Evolutionary conservation across 2,113 vertebrate species (phyloP).

Genomic region (Lathamus discolor): DNA sequence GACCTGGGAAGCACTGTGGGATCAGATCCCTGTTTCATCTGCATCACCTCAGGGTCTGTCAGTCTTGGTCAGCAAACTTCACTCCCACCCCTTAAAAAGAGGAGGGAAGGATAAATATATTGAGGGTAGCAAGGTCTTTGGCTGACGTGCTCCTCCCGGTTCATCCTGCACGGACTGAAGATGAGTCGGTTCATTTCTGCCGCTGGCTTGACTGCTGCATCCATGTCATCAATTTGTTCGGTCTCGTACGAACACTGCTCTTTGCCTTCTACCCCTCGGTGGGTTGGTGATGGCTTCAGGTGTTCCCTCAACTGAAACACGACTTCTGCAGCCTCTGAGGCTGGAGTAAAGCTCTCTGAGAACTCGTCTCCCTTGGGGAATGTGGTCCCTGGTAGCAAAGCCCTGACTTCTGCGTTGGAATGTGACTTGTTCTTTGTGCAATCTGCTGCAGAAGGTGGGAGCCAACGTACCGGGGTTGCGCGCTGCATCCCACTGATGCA

Average conservation of each 20-base stretch:
- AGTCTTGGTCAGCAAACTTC: not conserved
- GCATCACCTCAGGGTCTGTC: not conserved
- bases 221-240: fast-evolving
- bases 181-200: not conserved
- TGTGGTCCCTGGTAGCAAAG: fast-evolving
- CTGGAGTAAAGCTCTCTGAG: not conserved
- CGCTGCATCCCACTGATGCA: not conserved
- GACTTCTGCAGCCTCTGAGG: not conserved
- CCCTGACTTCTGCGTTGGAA: fast-evolving
- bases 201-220: not conserved
- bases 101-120: not conserved
- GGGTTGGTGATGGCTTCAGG: not conserved
- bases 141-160: not conserved
- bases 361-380: not conserved
- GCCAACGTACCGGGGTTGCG: not conserved
- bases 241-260: too few relatives aligned
- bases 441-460: not conserved
- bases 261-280: not conserved
- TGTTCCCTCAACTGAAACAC: not conserved
- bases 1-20: not conserved
- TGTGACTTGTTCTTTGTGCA: fast-evolving
- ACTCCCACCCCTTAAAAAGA: not conserved
- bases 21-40: not conserved
- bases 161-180: fast-evolving
- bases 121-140: not conserved